Conservation (phyloP, 1,140 invertebrate genomes). For the Dysdera silvatica region DNA sequence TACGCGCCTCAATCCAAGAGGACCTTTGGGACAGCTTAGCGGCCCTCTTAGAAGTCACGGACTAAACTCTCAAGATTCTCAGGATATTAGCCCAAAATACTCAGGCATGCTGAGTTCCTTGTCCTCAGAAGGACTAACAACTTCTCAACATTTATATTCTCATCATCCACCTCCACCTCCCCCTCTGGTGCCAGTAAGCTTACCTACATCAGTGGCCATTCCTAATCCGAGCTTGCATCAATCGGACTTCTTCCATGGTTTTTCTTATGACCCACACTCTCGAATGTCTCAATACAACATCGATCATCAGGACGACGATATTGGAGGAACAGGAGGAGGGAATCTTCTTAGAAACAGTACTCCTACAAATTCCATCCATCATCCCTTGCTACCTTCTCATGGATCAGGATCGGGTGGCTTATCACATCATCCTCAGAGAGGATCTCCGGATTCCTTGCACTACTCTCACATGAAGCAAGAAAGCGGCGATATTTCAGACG, state of each 20-base stretch:
- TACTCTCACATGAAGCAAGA: constrained; percentile 32
- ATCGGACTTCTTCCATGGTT: constrained; percentile 67
- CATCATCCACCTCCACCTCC: constrained; percentile 48
- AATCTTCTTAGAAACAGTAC: no score
- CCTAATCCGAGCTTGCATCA: constrained; percentile 91
- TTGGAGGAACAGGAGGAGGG: no score
- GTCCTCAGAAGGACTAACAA: constrained; percentile 52
- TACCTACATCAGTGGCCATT: constrained; percentile 89
- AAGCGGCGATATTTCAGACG: constrained; percentile 35
- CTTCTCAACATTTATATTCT: constrained; percentile 1
- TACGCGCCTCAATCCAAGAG: constrained; percentile 75
- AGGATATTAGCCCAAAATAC: constrained; percentile 38
- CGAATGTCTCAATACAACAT: constrained; percentile 47
- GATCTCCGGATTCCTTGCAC: constrained; percentile 35
- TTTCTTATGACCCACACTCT: constrained; percentile 35
- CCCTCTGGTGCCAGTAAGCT: constrained; percentile 72
- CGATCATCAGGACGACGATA: constrained; percentile 29
- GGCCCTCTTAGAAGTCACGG: no score
- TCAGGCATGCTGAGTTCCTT: constrained; percentile 1
- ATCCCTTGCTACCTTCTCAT: constrained; percentile 17
- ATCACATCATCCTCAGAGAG: constrained; percentile 28
- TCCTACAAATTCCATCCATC: constrained; percentile 25
- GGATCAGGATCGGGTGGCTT: no score
- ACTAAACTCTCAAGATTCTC: constrained; percentile 7
- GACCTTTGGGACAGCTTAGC: background rate